phyloP scores from a whole-genome alignment of 2,113 vertebrate genomes.

The Neodontobutis hainanensis region DNA sequence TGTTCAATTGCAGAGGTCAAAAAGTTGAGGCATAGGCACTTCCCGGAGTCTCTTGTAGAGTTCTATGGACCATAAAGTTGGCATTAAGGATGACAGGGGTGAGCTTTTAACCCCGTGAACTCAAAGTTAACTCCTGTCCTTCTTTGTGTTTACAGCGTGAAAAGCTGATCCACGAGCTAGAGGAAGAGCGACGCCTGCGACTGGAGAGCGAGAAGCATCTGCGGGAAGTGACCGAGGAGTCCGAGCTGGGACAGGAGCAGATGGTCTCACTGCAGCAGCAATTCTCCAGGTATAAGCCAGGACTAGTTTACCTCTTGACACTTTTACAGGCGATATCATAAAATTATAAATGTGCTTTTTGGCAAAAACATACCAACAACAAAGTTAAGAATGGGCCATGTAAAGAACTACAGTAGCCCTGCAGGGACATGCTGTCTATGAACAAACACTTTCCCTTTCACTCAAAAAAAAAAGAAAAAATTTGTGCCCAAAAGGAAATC shows the following conservation, averaged over 20 bases:
- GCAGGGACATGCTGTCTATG: no score
- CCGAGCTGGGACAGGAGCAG: conserved; percentile 83
- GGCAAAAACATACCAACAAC: no score
- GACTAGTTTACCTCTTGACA: no score
- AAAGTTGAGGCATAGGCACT: neutral
- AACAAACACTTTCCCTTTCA: no score
- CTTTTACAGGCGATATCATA: no score
- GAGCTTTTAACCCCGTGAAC: conserved; percentile 25
- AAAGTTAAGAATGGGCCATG: no score
- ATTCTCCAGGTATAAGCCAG: conserved; percentile 86
- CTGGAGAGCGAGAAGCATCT: conserved; percentile 88
- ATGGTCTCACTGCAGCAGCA: conserved; percentile 88
- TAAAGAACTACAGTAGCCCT: no score
- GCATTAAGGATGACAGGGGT: neutral
- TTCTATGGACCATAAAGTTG: conserved; percentile 1
- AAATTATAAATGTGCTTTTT: no score
- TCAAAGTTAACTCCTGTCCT: conserved; percentile 3
- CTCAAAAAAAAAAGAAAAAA: no score
- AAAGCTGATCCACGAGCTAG: conserved; percentile 92
- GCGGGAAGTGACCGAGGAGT: conserved; percentile 87
- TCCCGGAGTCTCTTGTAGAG: neutral
- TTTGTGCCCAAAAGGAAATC: no score
- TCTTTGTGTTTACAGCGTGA: conserved; percentile 81
- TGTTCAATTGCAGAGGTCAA: conserved; percentile 20
- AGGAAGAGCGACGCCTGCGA: conserved; percentile 89